A percentile compares a stretch with the other conserved stretches of the same genome.
These are phyloP conservation scores for Enteromius anoplus DNA, from an alignment of 2,797 vertebrate genomes.

Conservation along the genomic window DNA sequence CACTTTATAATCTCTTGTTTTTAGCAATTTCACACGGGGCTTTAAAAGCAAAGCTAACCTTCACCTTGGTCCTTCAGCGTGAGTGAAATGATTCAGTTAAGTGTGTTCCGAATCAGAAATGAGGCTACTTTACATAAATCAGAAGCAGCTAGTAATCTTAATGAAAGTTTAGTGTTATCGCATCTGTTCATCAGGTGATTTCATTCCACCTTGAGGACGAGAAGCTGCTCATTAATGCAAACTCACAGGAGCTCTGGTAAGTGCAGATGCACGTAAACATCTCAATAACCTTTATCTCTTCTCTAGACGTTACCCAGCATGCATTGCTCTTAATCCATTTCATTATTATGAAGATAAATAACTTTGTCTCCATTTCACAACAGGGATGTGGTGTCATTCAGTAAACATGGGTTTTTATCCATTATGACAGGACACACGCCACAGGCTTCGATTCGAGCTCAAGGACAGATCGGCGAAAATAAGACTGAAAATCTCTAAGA, in stretches of 20 bases:
- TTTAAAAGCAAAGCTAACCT: conserved; percentile 1
- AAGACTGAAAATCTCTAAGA: neutral
- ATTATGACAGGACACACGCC: neutral
- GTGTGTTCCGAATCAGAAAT: neutral
- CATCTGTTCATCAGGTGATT: conserved; percentile 12
- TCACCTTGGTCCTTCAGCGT: neutral
- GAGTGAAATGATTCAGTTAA: neutral
- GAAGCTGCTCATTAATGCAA: conserved; percentile 22
- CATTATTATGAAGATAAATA: neutral
- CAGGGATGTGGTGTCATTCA: conserved; percentile 1
- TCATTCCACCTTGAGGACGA: conserved; percentile 34
- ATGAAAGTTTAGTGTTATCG: neutral
- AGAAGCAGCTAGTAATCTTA: neutral
- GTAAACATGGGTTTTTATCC: neutral
- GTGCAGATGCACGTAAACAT: neutral
- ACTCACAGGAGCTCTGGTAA: conserved; percentile 8
- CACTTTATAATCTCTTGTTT: conserved; percentile 5
- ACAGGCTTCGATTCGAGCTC: neutral
- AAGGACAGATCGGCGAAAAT: neutral
- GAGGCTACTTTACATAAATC: neutral
- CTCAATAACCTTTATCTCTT: conserved; percentile 11
- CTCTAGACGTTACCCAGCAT: conserved; percentile 11
- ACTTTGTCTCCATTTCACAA: neutral
- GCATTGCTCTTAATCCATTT: neutral
- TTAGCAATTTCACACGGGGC: neutral